Evolutionary conservation across 2,113 vertebrate genomes (phyloP).

Genomic region (Phylloscopus whistleri): DNA sequence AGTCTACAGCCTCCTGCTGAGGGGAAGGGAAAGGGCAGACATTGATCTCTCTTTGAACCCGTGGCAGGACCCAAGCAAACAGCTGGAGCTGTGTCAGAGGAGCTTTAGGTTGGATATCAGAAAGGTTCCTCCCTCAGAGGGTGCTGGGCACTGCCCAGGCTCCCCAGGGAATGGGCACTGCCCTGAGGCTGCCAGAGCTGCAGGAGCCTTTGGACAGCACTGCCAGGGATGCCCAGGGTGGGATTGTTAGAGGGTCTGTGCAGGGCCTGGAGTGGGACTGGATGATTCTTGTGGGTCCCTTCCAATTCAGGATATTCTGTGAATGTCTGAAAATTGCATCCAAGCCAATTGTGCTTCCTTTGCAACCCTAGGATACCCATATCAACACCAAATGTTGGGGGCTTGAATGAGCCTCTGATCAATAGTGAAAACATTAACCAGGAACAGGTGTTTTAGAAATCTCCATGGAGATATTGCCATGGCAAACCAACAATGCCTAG

Average conservation of each 20-base stretch:
- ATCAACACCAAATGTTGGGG: neutral
- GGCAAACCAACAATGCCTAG: neutral
- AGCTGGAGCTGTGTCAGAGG: neutral
- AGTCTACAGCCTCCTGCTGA: neutral
- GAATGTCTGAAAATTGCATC: neutral
- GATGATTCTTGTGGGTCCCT: neutral
- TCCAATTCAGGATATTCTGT: neutral
- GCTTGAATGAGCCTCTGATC: neutral
- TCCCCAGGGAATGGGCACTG: neutral
- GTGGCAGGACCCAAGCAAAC: neutral
- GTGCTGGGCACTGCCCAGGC: neutral
- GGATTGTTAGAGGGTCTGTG: neutral
- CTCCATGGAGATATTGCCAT: neutral
- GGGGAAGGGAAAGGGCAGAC: neutral
- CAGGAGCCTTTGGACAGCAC: fast-evolving
- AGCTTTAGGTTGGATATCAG: fast-evolving
- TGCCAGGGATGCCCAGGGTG: neutral
- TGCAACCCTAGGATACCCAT: neutral
- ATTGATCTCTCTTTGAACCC: neutral
- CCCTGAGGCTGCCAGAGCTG: neutral
- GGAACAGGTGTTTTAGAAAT: neutral
- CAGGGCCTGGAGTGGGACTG: neutral
- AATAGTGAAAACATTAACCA: neutral
- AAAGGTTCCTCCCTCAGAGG: neutral
- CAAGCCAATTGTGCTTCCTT: neutral